A percentile compares a stretch with the other conserved stretches of the same genome.
Evolutionary conservation across 2,888 invertebrate species (phyloP).

Genomic region (Patella depressa): DNA sequence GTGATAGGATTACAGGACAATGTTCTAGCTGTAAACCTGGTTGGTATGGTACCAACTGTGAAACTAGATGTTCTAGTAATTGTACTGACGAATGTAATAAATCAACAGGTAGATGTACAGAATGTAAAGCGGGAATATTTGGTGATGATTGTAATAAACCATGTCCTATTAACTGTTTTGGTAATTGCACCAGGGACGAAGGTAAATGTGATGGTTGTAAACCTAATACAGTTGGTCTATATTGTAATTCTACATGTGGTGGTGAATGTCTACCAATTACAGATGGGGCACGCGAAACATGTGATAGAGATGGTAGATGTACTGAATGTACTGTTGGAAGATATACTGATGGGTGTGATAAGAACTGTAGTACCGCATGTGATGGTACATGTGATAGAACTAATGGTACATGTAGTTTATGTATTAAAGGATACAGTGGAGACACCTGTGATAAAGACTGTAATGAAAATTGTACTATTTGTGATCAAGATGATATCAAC

Average conservation of each 20-base stretch:
- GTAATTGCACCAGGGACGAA: too few relatives aligned
- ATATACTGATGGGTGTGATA: too few relatives aligned
- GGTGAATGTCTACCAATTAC: neutral
- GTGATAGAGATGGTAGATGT: neutral
- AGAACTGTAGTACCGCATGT: too few relatives aligned
- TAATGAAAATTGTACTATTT: too few relatives aligned
- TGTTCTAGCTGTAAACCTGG: neutral
- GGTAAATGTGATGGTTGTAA: too few relatives aligned
- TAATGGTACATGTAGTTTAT: neutral
- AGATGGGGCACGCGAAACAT: neutral
- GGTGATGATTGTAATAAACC: neutral
- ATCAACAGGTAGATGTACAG: neutral
- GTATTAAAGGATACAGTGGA: too few relatives aligned
- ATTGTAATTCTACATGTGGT: neutral
- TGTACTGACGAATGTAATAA: neutral
- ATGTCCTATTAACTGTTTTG: too few relatives aligned
- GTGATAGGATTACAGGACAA: neutral
- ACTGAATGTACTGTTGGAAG: neutral
- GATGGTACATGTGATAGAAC: too few relatives aligned
- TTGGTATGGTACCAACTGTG: neutral
- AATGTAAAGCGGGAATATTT: neutral
- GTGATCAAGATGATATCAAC: too few relatives aligned
- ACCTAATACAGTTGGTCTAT: too few relatives aligned
- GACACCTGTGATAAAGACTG: too few relatives aligned
- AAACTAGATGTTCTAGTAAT: neutral